Evolutionary conservation across 1,140 invertebrate genomes (phyloP), one percentile per base, ranked within the genome.

Genomic region (Drosophila erecta): DNA sequence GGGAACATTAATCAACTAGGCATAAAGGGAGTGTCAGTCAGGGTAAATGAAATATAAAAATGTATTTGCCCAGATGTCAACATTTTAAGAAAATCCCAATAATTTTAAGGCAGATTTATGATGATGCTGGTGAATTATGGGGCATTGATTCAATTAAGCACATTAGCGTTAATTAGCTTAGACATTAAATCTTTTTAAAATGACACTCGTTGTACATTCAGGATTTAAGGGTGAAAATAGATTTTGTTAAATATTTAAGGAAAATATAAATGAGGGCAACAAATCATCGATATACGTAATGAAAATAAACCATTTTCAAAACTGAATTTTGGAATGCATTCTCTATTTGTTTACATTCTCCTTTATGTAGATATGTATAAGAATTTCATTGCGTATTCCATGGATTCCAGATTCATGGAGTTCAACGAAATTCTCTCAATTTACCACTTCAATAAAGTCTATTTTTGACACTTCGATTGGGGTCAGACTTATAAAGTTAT

Each of bases 401-500:
- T 14, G 33, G 24, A 8, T 22, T 33, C 15, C 15, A 49, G 24
- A 8, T 22, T 33, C 15, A 20, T 22, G 30, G 17, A 15, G 14
- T 58, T 10, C 43, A 14, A 7, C 8, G 14, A 41, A 61, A 22
- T 15, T 24, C 47, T 27, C 10, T 27, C 7, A 27, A 47, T 38
- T 27, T 43, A 22, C 15, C 62, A 64, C 62, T 22, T 17, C 59
- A 22, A 69, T 70, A 69, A 56, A 70, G 40, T 40, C n/a, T 38
- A 47, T 47, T 46, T 56, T 12, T 33, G 41, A 56, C 66, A 55
- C 50, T 35, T 30, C 50, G 41, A 70, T 70, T 70, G 46, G 50
- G 66, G 41, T 70, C 47, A 56, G 33, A 37, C 33, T 69, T 55
- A 47, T 69, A 70, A 69, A 69, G 50, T 70, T 69, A 69, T 70